A percentile compares a stretch with the other conserved stretches of the same genome.
phyloP scores from a whole-genome alignment of 2,888 invertebrate genomes.

The Adela reaumurella region DNA sequence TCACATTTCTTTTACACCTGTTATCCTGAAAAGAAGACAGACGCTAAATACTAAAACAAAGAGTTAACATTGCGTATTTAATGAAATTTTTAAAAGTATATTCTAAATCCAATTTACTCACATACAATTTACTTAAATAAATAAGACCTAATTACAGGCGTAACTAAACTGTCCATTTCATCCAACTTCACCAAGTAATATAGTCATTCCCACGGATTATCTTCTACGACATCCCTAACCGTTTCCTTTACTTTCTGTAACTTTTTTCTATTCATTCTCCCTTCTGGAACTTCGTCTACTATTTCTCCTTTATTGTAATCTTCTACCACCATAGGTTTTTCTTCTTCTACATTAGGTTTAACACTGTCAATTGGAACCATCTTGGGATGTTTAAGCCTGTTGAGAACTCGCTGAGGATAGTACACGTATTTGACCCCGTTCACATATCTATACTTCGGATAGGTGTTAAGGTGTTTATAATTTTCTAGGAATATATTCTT shows the following conservation, averaged over 20 bases:
- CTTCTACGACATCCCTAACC: slow-evolving; percentile 34
- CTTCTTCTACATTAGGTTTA: slow-evolving; percentile 5
- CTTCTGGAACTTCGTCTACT: slow-evolving; percentile 28
- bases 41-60: too few relatives aligned
- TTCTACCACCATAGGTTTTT: slow-evolving; percentile 21
- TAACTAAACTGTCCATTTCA: slow-evolving; percentile 35
- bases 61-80: too few relatives aligned
- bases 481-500: not conserved
- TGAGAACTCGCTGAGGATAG: slow-evolving; percentile 23
- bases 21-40: too few relatives aligned
- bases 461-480: slow-evolving; percentile 15
- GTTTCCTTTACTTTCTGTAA: slow-evolving; percentile 31
- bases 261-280: slow-evolving; percentile 30
- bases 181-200: slow-evolving; percentile 43
- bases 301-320: slow-evolving; percentile 46
- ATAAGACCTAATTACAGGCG: slow-evolving; percentile 35
- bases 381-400: slow-evolving; percentile 26
- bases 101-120: too few relatives aligned
- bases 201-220: slow-evolving; percentile 52
- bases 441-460: slow-evolving; percentile 29
- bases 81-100: not conserved
- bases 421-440: slow-evolving; percentile 39
- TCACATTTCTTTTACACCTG: too few relatives aligned
- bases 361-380: not conserved
- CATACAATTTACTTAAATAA: slow-evolving; percentile 29